Evolutionary conservation across 1,140 invertebrate species (phyloP).

Genomic region (Mya arenaria): DNA sequence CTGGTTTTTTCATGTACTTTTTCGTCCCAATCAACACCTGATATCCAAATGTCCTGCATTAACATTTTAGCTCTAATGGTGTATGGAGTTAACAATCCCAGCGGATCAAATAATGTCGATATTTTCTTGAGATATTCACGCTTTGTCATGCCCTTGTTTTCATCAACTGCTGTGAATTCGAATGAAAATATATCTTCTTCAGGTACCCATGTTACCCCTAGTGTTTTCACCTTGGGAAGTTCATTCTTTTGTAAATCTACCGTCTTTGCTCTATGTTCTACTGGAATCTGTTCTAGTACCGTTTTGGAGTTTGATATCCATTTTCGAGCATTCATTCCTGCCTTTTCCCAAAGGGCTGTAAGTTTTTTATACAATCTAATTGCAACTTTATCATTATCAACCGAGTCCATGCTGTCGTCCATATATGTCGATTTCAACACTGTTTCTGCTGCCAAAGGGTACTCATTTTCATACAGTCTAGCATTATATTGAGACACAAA

Average conservation of each 20-base stretch:
- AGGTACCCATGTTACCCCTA: background rate
- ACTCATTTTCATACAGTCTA: background rate
- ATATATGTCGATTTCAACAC: constrained; percentile 12
- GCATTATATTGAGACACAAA: constrained; percentile 15
- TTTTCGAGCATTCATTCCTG: background rate
- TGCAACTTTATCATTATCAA: background rate
- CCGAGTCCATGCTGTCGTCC: constrained; percentile 18
- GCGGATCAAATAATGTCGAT: background rate
- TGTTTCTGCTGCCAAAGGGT: constrained; percentile 4
- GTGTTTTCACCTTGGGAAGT: background rate
- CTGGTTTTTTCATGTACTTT: background rate
- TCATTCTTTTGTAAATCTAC: background rate
- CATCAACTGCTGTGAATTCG: background rate
- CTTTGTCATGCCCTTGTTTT: constrained; percentile 5
- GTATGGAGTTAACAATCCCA: constrained; percentile 5
- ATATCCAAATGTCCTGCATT: constrained; percentile 14
- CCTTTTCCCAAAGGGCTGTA: background rate
- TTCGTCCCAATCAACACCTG: constrained; percentile 6
- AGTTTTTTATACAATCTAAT: constrained; percentile 1
- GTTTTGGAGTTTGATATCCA: constrained; percentile 12
- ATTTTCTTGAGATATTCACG: background rate
- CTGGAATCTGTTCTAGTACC: constrained; percentile 11
- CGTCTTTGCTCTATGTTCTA: background rate
- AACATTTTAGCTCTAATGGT: constrained; percentile 3
- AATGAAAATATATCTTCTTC: constrained; percentile 25